A percentile compares a stretch with the other conserved stretches of the same genome.
These are phyloP conservation scores for Meloidogyne chitwoodi DNA, from an alignment of 1,140 invertebrate species.

Conservation along the genomic window DNA sequence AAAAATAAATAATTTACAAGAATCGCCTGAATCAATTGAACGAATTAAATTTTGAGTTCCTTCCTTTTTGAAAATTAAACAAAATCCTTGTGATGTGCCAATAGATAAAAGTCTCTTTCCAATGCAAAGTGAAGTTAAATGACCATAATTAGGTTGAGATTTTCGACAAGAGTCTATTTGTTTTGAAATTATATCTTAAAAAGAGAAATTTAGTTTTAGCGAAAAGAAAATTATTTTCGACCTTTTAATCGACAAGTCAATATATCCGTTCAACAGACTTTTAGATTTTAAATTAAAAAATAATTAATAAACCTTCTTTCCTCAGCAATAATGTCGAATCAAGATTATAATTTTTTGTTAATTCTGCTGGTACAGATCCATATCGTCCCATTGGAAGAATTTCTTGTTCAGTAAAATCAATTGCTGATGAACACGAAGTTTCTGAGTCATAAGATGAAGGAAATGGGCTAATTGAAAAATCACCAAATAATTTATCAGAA, in stretches of 20 bases:
- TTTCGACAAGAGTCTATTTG: conserved; percentile 33
- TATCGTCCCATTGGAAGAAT: conserved; percentile 15
- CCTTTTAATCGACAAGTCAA: background rate
- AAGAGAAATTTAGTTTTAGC: background rate
- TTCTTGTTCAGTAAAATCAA: background rate
- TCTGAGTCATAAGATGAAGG: background rate
- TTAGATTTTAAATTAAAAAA: no score
- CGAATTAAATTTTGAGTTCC: conserved; percentile 12
- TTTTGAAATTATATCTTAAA: conserved; percentile 36
- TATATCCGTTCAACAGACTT: background rate
- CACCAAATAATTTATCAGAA: conserved; percentile 10
- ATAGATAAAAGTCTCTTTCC: conserved; percentile 29
- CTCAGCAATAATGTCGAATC: conserved; percentile 26
- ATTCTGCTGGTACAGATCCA: background rate
- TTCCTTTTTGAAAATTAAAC: conserved; percentile 28
- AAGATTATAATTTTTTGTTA: conserved; percentile 30
- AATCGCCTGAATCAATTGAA: conserved; percentile 27
- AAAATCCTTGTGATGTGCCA: conserved; percentile 31
- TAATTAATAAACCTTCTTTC: conserved; percentile 18
- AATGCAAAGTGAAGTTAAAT: conserved; percentile 27
- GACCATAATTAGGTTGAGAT: conserved; percentile 28
- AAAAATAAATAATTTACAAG: background rate
- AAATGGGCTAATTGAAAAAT: background rate
- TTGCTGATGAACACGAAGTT: background rate
- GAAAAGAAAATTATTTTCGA: background rate